A percentile compares a stretch with the other conserved stretches of the same genome.
These are phyloP conservation scores for Geotrypetes seraphini DNA, from an alignment of 2,797 vertebrate species.

Conservation along the genomic window DNA sequence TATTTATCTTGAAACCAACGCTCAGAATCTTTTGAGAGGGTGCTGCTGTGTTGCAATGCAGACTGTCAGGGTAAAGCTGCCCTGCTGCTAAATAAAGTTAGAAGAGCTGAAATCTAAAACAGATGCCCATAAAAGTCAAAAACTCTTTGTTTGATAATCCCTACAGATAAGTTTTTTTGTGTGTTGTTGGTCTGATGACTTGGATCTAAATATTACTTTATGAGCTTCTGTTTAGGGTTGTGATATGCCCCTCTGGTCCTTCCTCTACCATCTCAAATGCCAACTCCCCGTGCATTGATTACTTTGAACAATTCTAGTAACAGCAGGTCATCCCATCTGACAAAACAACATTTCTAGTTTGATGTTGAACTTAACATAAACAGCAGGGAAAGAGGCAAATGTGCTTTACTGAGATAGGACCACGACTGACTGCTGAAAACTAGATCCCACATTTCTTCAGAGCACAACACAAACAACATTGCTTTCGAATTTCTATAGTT, in stretches of 20 bases:
- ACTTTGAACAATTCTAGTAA: slow-evolving; percentile 1
- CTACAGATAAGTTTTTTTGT: neutral
- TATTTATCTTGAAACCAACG: slow-evolving; percentile 27
- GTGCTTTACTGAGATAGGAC: no score
- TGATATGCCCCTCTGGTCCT: neutral
- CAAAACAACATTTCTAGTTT: slow-evolving; percentile 32
- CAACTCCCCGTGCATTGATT: neutral
- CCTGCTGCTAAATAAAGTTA: neutral
- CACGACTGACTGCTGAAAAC: no score
- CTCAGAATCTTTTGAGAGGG: neutral
- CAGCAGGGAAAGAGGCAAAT: slow-evolving; percentile 25
- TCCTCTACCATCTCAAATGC: neutral
- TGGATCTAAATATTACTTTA: neutral
- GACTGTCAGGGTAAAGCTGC: neutral
- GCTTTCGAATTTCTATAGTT: no score
- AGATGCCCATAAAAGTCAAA: neutral
- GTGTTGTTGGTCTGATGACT: slow-evolving; percentile 1
- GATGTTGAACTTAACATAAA: slow-evolving; percentile 36
- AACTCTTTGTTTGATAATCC: neutral
- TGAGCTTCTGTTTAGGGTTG: neutral
- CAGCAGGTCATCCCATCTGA: slow-evolving; percentile 24
- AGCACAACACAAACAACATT: no score
- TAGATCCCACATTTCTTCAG: no score
- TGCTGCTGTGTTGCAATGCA: neutral
- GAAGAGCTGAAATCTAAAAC: neutral